Conservation (phyloP, 2,113 vertebrate species). For the Chionis minor region DNA sequence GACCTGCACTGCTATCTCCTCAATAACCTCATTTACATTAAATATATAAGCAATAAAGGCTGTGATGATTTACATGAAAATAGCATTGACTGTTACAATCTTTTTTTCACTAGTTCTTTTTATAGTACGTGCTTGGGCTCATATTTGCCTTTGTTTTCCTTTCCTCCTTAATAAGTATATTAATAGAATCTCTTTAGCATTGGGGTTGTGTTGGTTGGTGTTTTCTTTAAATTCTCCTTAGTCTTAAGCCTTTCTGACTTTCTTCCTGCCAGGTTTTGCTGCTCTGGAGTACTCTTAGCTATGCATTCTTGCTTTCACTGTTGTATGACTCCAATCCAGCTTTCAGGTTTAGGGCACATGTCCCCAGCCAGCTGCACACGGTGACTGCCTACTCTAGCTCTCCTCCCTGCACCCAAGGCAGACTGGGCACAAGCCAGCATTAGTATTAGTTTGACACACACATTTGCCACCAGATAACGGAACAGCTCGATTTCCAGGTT, state of each 20-base stretch:
- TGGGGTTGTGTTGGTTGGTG: neutral
- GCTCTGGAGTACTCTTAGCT: neutral
- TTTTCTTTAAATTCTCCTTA: neutral
- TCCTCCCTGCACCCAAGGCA: neutral
- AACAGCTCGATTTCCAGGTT: neutral
- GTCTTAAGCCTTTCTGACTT: neutral
- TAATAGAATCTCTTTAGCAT: neutral
- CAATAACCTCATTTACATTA: neutral
- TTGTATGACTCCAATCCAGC: fast-evolving
- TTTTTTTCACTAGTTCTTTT: neutral
- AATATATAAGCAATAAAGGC: neutral
- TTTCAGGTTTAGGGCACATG: neutral
- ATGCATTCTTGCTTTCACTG: neutral
- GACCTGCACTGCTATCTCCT: neutral
- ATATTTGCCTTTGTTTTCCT: neutral
- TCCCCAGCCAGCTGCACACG: fast-evolving
- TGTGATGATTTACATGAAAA: neutral
- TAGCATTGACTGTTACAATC: neutral
- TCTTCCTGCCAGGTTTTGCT: neutral
- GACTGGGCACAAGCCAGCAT: neutral
- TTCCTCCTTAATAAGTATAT: too few relatives aligned
- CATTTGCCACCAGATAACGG: neutral
- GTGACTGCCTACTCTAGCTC: neutral
- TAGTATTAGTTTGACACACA: neutral
- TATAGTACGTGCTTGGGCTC: neutral